Conservation (phyloP, 1,140 invertebrate species). For the Leptinotarsa defecta region DNA sequence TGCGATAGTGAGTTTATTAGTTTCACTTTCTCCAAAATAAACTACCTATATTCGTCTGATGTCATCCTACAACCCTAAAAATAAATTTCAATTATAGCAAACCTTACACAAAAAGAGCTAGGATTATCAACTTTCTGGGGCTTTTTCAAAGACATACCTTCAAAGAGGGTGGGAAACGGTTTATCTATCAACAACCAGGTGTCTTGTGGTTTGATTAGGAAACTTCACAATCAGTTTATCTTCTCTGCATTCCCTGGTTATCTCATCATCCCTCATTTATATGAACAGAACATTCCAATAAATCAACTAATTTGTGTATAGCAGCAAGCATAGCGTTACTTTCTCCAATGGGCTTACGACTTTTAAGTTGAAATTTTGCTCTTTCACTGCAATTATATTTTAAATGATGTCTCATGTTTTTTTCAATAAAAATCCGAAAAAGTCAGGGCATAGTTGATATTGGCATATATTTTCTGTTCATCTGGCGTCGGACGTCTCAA, state of each 20-base stretch:
- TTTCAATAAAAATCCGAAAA: not conserved
- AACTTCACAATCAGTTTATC: not conserved
- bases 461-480: slow-evolving; percentile 1
- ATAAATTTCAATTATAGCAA: too few species aligned
- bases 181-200: too few species aligned
- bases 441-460: slow-evolving; percentile 19
- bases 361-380: not conserved
- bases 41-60: too few species aligned
- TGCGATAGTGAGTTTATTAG: too few species aligned
- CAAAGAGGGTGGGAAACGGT: too few species aligned
- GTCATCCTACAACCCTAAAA: too few species aligned
- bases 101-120: too few species aligned
- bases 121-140: too few species aligned
- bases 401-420: not conserved
- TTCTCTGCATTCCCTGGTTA: not conserved
- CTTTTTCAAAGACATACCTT: too few species aligned
- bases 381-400: not conserved
- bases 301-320: not conserved
- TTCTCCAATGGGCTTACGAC: not conserved
- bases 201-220: not conserved
- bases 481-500: not conserved
- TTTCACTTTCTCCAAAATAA: too few species aligned
- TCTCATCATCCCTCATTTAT: slow-evolving; percentile 23
- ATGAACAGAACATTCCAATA: not conserved
- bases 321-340: not conserved